phyloP scores from a whole-genome alignment of 1,140 invertebrate genomes.

The Dinothrombium tinctorium region DNA sequence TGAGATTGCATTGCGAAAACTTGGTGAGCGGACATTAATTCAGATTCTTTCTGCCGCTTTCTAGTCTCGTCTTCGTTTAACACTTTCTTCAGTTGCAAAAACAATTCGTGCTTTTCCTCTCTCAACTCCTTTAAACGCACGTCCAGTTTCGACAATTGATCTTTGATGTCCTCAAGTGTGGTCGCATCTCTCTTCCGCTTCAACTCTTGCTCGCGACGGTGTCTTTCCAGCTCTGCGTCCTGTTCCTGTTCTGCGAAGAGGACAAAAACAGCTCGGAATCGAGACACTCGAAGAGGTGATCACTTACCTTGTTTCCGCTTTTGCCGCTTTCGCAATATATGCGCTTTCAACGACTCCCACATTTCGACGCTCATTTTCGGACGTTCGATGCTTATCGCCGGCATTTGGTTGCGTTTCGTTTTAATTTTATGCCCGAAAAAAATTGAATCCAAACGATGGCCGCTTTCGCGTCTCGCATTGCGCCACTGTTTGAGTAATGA shows the following conservation, averaged over 20 bases:
- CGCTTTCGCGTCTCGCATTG: too few species aligned
- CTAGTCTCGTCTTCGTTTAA: conserved; percentile 73
- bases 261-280: neutral
- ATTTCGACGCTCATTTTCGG: conserved; percentile 32
- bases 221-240: conserved; percentile 61
- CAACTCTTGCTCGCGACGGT: conserved; percentile 61
- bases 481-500: too few species aligned
- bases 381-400: too few species aligned
- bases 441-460: too few species aligned
- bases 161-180: conserved; percentile 69
- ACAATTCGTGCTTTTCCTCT: conserved; percentile 74
- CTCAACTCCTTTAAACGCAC: conserved; percentile 48
- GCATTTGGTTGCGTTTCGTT: too few species aligned
- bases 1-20: neutral
- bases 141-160: conserved; percentile 50
- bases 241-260: conserved; percentile 56
- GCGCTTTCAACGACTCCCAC: conserved; percentile 59
- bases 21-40: too few species aligned
- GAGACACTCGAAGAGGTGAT: neutral
- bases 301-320: conserved; percentile 56
- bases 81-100: conserved; percentile 76
- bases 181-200: conserved; percentile 74
- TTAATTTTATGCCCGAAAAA: too few species aligned
- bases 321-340: conserved; percentile 63
- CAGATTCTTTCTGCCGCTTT: conserved; percentile 39